These are phyloP conservation scores for Acanthococcus lagerstroemiae DNA, from an alignment of 2,888 invertebrate species.

Conservation along the genomic window DNA sequence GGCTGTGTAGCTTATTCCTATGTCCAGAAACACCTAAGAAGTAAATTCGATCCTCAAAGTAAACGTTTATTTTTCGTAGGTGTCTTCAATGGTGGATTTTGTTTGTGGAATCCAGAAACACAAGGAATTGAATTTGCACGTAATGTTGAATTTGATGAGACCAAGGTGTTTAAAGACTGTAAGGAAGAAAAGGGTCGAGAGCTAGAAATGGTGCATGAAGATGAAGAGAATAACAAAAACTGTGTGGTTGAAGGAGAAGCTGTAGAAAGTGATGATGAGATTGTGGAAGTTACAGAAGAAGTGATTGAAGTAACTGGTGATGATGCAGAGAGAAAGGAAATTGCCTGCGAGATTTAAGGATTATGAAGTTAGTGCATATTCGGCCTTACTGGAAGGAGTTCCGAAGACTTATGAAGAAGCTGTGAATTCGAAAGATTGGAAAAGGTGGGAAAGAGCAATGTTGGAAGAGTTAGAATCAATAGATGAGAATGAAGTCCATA, in stretches of 20 bases:
- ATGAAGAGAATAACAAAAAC: too few species aligned
- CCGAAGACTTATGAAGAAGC: not conserved
- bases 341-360: not conserved
- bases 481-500: conserved; percentile 22
- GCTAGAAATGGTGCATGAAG: too few species aligned
- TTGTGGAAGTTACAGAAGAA: not conserved
- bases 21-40: not conserved
- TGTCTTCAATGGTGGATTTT: not conserved
- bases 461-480: conserved; percentile 14
- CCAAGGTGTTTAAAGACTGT: not conserved
- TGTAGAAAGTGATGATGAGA: not conserved
- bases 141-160: conserved; percentile 18
- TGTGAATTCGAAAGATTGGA: not conserved
- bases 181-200: too few species aligned
- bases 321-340: not conserved
- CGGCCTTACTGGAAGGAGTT: not conserved
- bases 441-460: conserved; percentile 28
- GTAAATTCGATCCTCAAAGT: not conserved
- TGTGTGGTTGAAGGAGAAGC: not conserved
- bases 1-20: not conserved
- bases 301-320: not conserved
- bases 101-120: not conserved
- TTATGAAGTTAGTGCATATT: not conserved
- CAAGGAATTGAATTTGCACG: not conserved
- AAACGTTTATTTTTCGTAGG: not conserved